Base-by-base conservation (phyloP, 1,140 invertebrate species). In the Achroia grisella region DNA sequence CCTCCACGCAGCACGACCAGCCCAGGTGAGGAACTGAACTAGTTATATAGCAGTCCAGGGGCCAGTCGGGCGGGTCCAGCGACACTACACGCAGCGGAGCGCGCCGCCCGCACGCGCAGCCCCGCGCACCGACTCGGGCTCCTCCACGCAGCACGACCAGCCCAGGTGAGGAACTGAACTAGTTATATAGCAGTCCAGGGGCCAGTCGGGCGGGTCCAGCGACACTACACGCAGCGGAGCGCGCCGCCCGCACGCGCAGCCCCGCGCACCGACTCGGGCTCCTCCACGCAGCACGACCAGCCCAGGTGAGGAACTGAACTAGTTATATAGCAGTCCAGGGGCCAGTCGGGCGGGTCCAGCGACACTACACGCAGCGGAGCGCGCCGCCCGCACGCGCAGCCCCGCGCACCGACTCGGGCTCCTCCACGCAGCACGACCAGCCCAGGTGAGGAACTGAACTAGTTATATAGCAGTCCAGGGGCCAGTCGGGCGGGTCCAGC, bases 31-130 rank as follows among this genome's bases (percentile, higher is more conserved):
- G 89, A 91, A 65, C n/a, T n/a, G n/a, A n/a, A n/a, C n/a, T n/a
- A n/a, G n/a, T n/a, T n/a, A n/a, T n/a, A n/a, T n/a, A n/a, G n/a
- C n/a, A n/a, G n/a, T n/a, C n/a, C n/a, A n/a, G n/a, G n/a, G n/a
- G 92, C 9, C 92, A 94, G 65, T 93, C 92, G 0, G 92, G 92
- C 6, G 92, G 92, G n/a, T 93, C 91, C 1, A 93, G 91, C 33
- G 92, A 92, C 92, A 93, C 68, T 94, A 91, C 70, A 93, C 92
- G 14, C 92, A 93, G 66, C 88, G 91, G 27, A 93, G 91, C 56
- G 92, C 93, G 48, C 92, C 92, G 10, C 89, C 90, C 28, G 88
- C 88, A 30, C 86, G 87, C 32, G 80, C 86, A 17, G 46, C 56
- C 9, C 62, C 59, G 14, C n/a, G 86, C 23, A 79, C 90, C 39